Evolutionary conservation across 2,113 vertebrate species (phyloP).

Genomic region (Cavia porcellus): DNA sequence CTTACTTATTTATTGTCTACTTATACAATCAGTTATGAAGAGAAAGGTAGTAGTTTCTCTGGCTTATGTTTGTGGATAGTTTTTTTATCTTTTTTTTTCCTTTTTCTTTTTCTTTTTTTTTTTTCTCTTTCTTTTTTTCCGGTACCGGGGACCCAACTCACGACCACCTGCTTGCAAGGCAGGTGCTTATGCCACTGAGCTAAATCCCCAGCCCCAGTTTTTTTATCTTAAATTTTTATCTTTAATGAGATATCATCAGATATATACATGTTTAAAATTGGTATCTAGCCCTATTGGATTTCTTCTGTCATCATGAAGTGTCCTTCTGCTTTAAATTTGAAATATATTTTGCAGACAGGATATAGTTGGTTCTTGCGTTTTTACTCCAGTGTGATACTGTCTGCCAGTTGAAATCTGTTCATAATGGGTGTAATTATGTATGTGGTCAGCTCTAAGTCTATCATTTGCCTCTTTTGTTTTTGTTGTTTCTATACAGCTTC

Average conservation of each 20-base stretch:
- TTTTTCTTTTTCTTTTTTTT: conserved; percentile 23
- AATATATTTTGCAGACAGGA: not conserved
- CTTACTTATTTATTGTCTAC: not conserved
- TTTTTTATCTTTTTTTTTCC: not conserved
- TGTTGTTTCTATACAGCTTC: not conserved
- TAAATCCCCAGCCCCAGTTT: not conserved
- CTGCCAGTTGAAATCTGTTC: not conserved
- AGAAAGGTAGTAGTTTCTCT: not conserved
- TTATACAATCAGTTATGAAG: not conserved
- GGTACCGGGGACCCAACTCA: too few relatives aligned
- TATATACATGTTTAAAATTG: not conserved
- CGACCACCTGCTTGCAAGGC: too few relatives aligned
- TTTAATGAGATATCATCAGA: not conserved
- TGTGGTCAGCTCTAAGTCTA: not conserved
- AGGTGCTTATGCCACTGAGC: too few relatives aligned
- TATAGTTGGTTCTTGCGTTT: conserved; percentile 35
- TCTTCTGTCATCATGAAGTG: conserved; percentile 51
- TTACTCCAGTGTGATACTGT: not conserved
- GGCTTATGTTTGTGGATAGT: not conserved
- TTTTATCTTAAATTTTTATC: conserved; percentile 66
- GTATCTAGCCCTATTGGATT: not conserved
- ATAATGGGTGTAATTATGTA: not conserved
- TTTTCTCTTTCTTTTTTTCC: too few relatives aligned
- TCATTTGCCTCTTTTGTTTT: conserved; percentile 31
- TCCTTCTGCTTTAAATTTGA: conserved; percentile 43